Conservation (phyloP, 2,113 vertebrate genomes). For the Melanerpes aurifrons region DNA sequence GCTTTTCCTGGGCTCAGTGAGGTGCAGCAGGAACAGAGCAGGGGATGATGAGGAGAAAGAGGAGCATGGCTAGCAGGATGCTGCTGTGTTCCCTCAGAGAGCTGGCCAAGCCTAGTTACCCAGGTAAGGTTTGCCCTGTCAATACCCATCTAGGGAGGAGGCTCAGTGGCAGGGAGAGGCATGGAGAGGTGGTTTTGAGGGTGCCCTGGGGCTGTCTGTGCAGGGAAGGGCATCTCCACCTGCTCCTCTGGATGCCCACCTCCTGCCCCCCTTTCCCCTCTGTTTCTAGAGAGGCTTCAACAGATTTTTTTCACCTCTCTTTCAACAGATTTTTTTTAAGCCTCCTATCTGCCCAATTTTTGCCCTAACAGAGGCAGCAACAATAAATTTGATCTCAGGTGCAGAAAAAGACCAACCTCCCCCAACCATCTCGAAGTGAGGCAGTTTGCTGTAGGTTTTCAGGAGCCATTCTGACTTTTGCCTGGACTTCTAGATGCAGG, state of each 20-base stretch:
- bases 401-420: neutral
- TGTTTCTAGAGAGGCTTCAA: neutral
- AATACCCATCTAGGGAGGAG: neutral
- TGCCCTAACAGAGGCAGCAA: neutral
- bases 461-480: neutral
- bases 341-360: neutral
- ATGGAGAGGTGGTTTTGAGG: neutral
- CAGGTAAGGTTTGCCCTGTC: neutral
- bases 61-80: neutral
- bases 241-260: neutral
- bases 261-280: neutral
- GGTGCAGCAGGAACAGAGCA: neutral
- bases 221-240: neutral
- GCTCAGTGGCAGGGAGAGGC: neutral
- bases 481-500: neutral
- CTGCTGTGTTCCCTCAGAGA: neutral
- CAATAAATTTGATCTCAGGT: neutral
- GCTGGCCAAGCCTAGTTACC: neutral
- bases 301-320: neutral
- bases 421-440: neutral
- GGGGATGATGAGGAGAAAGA: too few relatives aligned
- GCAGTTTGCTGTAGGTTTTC: neutral
- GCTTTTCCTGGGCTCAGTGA: neutral
- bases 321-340: neutral
- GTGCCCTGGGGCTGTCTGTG: accelerated